These are phyloP conservation scores for Climacteris rufus DNA, from an alignment of 2,113 vertebrate species.

Conservation along the genomic window DNA sequence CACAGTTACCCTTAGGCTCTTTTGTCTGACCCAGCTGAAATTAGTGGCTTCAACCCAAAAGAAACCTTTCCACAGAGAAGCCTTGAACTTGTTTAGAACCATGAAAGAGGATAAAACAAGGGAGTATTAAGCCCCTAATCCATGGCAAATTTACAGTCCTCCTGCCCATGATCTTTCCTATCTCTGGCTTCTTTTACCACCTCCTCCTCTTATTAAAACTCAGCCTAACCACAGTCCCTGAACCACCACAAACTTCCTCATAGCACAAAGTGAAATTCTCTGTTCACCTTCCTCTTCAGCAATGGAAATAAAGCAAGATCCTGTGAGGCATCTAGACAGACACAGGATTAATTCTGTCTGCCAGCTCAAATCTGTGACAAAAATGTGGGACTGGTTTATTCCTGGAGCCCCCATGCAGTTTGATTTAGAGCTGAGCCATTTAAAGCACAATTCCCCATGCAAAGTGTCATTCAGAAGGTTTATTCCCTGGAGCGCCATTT, in stretches of 20 bases:
- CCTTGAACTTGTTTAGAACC: background rate
- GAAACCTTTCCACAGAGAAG: background rate
- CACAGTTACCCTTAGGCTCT: background rate
- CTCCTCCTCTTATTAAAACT: background rate
- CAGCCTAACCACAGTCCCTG: background rate
- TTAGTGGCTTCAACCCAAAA: background rate
- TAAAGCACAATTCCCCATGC: background rate
- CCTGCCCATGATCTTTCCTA: background rate
- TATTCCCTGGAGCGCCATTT: background rate
- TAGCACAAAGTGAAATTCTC: background rate
- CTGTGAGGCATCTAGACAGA: background rate
- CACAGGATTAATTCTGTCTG: conserved; percentile 22
- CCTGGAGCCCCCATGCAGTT: background rate
- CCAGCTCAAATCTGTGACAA: conserved; percentile 22
- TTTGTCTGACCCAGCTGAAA: background rate
- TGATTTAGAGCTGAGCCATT: background rate
- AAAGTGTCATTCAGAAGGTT: conserved; percentile 2
- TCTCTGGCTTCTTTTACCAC: background rate
- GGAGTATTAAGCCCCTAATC: background rate
- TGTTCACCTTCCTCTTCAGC: background rate
- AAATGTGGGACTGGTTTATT: background rate
- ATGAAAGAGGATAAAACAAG: background rate
- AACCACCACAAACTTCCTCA: background rate
- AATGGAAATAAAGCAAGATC: background rate
- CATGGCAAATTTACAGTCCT: background rate